phyloP scores from a whole-genome alignment of 2,797 vertebrate genomes.

The Pseudochirops corinnae region DNA sequence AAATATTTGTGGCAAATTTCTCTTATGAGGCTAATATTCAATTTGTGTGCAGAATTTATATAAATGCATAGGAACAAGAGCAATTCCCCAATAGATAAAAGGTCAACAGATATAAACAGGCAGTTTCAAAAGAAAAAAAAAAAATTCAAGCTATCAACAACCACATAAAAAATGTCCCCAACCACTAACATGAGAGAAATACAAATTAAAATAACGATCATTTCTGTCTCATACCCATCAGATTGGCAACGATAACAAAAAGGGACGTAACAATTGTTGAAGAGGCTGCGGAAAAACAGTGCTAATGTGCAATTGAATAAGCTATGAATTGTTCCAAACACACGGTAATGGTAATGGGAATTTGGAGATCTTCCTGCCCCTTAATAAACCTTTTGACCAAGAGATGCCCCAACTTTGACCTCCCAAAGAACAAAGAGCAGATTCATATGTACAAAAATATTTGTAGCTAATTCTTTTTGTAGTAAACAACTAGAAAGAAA shows the following conservation, averaged over 20 bases:
- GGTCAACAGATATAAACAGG: background rate
- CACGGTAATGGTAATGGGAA: no score
- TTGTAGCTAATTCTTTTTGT: background rate
- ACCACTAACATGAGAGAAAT: background rate
- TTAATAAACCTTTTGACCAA: background rate
- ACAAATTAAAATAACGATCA: background rate
- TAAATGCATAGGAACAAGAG: background rate
- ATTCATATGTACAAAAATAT: background rate
- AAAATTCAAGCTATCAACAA: background rate
- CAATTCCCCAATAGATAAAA: background rate
- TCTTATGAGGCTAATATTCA: background rate
- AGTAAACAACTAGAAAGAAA: background rate
- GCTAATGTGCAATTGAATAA: background rate
- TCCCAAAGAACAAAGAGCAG: background rate
- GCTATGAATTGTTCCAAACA: background rate
- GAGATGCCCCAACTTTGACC: background rate
- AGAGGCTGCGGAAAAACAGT: background rate
- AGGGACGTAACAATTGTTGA: background rate
- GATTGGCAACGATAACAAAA: background rate
- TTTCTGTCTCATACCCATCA: background rate
- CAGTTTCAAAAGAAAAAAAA: background rate
- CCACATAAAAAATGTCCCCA: background rate
- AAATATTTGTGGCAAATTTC: background rate
- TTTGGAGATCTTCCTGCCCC: no score
- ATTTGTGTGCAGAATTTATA: background rate